Evolutionary conservation across 2,888 invertebrate genomes (phyloP).

Genomic region (Drosophila incognita): DNA sequence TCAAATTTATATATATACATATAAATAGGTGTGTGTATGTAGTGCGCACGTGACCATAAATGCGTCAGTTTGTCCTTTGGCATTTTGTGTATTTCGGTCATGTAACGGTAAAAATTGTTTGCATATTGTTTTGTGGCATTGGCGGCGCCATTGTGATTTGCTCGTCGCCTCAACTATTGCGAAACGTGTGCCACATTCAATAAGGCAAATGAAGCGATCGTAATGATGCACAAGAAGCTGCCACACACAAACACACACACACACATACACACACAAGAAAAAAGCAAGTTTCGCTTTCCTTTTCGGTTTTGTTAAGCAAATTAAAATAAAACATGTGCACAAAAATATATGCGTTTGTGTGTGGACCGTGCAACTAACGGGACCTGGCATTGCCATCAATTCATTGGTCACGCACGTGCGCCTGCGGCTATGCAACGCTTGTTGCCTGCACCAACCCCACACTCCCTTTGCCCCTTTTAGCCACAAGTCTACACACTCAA

Average conservation of each 20-base stretch:
- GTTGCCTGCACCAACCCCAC: constrained; percentile 11
- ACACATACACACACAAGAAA: background rate
- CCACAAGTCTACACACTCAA: constrained; percentile 51
- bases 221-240: constrained; percentile 55
- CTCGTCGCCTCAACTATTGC: constrained; percentile 41
- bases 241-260: constrained; percentile 4
- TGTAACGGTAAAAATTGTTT: constrained; percentile 80
- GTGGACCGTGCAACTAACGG: constrained; percentile 24
- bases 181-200: constrained; percentile 77
- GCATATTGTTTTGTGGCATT: constrained; percentile 78
- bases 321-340: constrained; percentile 75
- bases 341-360: background rate
- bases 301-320: constrained; percentile 67
- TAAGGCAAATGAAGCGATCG: constrained; percentile 79
- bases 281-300: constrained; percentile 46
- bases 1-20: constrained; percentile 5
- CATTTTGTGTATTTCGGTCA: constrained; percentile 76
- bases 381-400: constrained; percentile 6
- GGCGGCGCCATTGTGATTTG: constrained; percentile 58
- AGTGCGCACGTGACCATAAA: constrained; percentile 76
- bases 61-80: constrained; percentile 51
- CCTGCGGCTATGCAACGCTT: constrained; percentile 77
- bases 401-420: constrained; percentile 76
- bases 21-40: background rate
- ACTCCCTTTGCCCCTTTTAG: background rate